Conservation (phyloP, 2,888 invertebrate species). For the Thecophora atra region DNA sequence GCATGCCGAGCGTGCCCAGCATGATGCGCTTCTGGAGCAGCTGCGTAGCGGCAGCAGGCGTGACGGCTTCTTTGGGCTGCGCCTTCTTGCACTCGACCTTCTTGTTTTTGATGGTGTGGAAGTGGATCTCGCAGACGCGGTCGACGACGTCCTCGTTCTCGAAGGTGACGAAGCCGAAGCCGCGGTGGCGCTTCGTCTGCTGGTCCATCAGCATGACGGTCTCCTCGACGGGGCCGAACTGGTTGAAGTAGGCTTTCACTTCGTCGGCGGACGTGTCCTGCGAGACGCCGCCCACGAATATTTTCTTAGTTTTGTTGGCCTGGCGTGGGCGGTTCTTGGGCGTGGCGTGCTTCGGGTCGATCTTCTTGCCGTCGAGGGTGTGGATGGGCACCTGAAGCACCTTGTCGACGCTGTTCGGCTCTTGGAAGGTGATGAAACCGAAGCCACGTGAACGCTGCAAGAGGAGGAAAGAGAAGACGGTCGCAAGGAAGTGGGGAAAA, state of each 20-base stretch:
- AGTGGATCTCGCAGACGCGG: slow-evolving; percentile 92
- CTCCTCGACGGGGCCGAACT: slow-evolving; percentile 90
- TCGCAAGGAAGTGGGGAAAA: not conserved
- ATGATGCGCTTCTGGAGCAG: slow-evolving; percentile 76
- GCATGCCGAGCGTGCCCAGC: slow-evolving; percentile 73
- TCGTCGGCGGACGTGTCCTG: slow-evolving; percentile 92
- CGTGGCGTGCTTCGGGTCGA: slow-evolving; percentile 93
- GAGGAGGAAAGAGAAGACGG: not conserved
- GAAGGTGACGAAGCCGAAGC: slow-evolving; percentile 92
- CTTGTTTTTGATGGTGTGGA: slow-evolving; percentile 92
- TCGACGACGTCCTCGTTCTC: slow-evolving; percentile 92
- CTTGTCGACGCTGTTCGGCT: slow-evolving; percentile 89
- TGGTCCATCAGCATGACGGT: slow-evolving; percentile 95
- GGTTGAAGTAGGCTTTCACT: slow-evolving; percentile 88
- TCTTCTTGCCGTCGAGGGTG: slow-evolving; percentile 91
- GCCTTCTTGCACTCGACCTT: slow-evolving; percentile 92
- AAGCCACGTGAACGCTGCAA: slow-evolving; percentile 91
- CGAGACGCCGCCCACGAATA: slow-evolving; percentile 91
- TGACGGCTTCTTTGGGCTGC: slow-evolving; percentile 89
- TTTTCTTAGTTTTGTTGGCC: slow-evolving; percentile 90
- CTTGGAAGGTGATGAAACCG: slow-evolving; percentile 91
- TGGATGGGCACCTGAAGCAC: slow-evolving; percentile 90
- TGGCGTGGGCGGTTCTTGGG: slow-evolving; percentile 88
- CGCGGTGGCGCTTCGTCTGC: slow-evolving; percentile 89
- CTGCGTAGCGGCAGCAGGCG: slow-evolving; percentile 75